phyloP scores from a whole-genome alignment of 1,140 invertebrate species.

The Papilio dardanus region DNA sequence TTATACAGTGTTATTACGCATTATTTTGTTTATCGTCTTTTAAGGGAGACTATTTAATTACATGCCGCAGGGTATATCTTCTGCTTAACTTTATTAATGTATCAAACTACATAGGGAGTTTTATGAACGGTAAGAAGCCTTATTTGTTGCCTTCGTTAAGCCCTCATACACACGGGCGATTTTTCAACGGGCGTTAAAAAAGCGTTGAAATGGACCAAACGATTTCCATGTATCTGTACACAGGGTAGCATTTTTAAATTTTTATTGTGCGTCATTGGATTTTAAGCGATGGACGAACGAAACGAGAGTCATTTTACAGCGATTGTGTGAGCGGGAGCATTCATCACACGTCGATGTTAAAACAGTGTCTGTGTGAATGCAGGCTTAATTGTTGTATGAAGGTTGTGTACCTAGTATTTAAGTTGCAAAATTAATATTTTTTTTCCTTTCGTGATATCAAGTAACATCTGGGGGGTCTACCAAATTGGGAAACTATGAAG shows the following conservation, averaged over 20 bases:
- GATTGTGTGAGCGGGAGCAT: too few species aligned
- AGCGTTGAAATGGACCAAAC: too few species aligned
- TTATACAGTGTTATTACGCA: not conserved
- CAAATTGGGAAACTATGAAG: not conserved
- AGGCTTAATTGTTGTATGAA: slow-evolving; percentile 10
- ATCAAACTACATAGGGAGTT: slow-evolving; percentile 20
- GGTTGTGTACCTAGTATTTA: slow-evolving; percentile 18
- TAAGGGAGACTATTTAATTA: slow-evolving; percentile 17
- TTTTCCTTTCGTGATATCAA: not conserved
- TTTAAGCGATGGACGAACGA: too few species aligned
- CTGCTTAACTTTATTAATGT: slow-evolving; percentile 19
- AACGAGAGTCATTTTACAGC: too few species aligned
- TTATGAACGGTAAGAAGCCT: not conserved
- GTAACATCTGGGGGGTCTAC: not conserved
- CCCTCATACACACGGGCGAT: too few species aligned
- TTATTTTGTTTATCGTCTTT: slow-evolving; percentile 22
- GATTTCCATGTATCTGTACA: too few species aligned
- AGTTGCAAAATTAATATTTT: slow-evolving; percentile 10
- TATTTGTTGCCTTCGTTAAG: slow-evolving; percentile 22
- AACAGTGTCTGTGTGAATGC: too few species aligned
- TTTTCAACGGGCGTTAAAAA: too few species aligned
- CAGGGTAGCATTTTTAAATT: too few species aligned
- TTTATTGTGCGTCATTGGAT: too few species aligned
- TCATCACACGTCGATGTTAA: too few species aligned
- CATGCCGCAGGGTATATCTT: slow-evolving; percentile 10